Base-by-base conservation (phyloP, 2,113 vertebrate species). In the Nerophis lumbriciformis region DNA sequence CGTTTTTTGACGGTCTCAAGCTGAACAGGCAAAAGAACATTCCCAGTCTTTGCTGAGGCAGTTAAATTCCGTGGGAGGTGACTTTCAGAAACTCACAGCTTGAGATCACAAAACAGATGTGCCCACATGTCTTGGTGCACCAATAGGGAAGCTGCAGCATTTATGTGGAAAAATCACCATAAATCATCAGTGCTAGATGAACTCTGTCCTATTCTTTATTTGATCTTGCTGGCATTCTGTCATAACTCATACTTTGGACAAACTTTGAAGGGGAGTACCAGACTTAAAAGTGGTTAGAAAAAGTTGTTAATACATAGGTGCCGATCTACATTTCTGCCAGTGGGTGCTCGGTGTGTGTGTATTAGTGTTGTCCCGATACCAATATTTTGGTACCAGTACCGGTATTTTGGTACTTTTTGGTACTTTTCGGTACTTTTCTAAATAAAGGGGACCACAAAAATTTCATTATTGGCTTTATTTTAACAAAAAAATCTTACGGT, bases 1-100 rank as follows among this genome's bases (percentile, higher is more conserved):
- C 28, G 28, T 28, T 28, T 68, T 45, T 37, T 37, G 53, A 39
- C 7, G 37, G 38, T 16, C 15, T 61, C 62, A 56, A 61, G 66
- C 52, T 60, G 65, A 66, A 63, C 71, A 66, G 69, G 59, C 69
- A 54, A 13, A 44, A 54, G 71, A 13, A 68, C 77, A 80, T 74
- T 76, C 69, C 53, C 67, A 60, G 3, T 61, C 39, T 65, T 74
- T 66, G n/a, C 56, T 56, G 38, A 57, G 38, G 7, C 44, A 54
- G 11, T 59, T 48, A 44, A 28, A 63, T 38, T 6, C 11, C 19
- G 72, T 48, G 55, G 15, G 48, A 66, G 21, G 10, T 12, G 0
- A n/a, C 39, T 60, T 59, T 21, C 35, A 54, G 9, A 39, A 45
- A 28, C 9, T 50, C 51, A 35, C 42, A 19, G 5, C 5, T 8